Base-by-base conservation (phyloP, 2,113 vertebrate genomes). In the Melanotaenia duboulayi region DNA sequence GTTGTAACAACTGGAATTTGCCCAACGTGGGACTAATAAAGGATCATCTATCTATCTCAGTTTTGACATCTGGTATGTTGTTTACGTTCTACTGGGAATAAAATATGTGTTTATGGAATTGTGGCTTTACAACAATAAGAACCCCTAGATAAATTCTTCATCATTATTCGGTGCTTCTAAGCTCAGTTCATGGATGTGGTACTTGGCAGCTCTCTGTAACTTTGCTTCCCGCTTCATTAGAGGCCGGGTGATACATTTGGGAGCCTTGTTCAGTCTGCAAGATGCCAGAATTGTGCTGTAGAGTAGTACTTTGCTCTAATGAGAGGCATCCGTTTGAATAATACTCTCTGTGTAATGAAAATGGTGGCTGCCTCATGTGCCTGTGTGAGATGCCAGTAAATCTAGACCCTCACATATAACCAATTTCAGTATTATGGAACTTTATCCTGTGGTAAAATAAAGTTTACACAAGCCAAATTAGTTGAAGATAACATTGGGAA, bases 161-260 rank as follows among this genome's bases (percentile, higher is more conserved):
- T n/a, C n/a, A n/a, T n/a, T n/a, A n/a, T n/a, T n/a, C n/a, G n/a
- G n/a, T n/a, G n/a, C n/a, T n/a, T n/a, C n/a, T n/a, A n/a, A n/a
- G n/a, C n/a, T n/a, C n/a, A n/a, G n/a, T n/a, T n/a, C n/a, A n/a
- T n/a, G n/a, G n/a, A n/a, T 11, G 25, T 23, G 23, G 24, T 59
- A 40, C 28, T 79, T 58, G 50, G 65, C 83, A 83, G 19, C 73
- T 57, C 35, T 13, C 24, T 78, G 85, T 65, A 63, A 87, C 56
- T 78, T 67, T 11, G 19, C 72, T 23, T 28, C 14, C 0, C 7
- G 24, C 71, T 86, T 90, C 85, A 92, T 92, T 90, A 90, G 87
- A 70, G 14, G 56, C 61, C 1, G 16, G 7, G 65, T 76, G 88
- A 66, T 65, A 83, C 82, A 90, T 84, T 54, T 89, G 22, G 71